phyloP scores from a whole-genome alignment of 2,888 invertebrate genomes.

The Trachelus tabidus region DNA sequence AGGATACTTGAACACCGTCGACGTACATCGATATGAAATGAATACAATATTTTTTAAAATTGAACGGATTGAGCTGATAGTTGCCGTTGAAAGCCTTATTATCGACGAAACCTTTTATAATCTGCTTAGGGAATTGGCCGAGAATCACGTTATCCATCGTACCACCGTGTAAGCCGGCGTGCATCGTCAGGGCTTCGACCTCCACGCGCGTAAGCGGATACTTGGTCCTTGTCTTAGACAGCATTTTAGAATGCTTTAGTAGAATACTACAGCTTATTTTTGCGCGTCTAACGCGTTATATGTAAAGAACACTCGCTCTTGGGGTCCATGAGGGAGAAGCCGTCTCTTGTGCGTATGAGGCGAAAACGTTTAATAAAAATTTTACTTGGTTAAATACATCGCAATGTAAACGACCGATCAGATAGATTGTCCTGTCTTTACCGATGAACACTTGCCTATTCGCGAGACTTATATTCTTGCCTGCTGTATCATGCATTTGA shows the following conservation, averaged over 20 bases:
- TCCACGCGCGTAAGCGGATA: conserved; percentile 36
- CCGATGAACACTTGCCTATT: no score
- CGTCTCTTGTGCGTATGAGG: no score
- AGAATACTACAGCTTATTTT: conserved; percentile 30
- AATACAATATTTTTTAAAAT: conserved; percentile 14
- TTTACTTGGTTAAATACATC: conserved; percentile 38
- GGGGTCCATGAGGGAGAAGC: conserved; percentile 23
- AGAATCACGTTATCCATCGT: conserved; percentile 47
- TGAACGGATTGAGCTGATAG: conserved; percentile 20
- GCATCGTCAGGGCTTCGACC: conserved; percentile 36
- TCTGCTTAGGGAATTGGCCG: conserved; percentile 43
- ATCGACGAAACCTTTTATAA: conserved; percentile 42
- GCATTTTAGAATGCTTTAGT: conserved; percentile 36
- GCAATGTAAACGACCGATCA: conserved; percentile 30
- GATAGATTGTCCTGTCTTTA: not conserved
- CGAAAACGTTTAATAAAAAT: conserved; percentile 36
- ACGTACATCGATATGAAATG: conserved; percentile 32
- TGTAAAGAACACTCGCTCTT: no score
- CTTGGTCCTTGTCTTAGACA: conserved; percentile 36
- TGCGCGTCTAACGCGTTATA: no score
- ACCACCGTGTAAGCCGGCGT: conserved; percentile 34
- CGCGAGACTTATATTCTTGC: no score
- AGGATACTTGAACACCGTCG: conserved; percentile 26
- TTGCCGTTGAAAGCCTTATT: conserved; percentile 35
- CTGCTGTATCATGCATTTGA: not conserved